These are phyloP conservation scores for Caenorhabditis wallacei DNA, from an alignment of 2,888 invertebrate species.

Conservation along the genomic window DNA sequence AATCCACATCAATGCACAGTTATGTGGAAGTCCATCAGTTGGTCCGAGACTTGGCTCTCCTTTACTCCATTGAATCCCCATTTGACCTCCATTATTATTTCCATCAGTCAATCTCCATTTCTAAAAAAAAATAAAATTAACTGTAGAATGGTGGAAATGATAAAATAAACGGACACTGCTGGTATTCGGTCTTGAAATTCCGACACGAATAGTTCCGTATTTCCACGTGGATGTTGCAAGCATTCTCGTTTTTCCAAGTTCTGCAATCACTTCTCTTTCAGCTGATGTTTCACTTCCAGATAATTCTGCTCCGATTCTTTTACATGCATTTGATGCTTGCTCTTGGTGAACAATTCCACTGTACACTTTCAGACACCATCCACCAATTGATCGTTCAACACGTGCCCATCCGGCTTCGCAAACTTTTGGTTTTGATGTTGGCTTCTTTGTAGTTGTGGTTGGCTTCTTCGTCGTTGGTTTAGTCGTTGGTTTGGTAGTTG, in stretches of 20 bases:
- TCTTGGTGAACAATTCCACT: constrained; percentile 5
- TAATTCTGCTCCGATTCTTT: constrained; percentile 1
- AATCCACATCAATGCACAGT: constrained; percentile 12
- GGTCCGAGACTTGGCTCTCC: background rate
- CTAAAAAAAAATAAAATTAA: background rate
- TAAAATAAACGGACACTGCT: background rate
- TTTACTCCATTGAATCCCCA: background rate
- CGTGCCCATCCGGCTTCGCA: constrained; percentile 22
- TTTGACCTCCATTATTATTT: background rate
- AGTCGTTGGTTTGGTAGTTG: background rate
- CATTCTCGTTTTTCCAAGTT: constrained; percentile 2
- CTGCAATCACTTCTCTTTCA: constrained; percentile 15
- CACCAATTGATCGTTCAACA: constrained; percentile 4
- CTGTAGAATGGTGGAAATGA: background rate
- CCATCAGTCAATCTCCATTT: background rate
- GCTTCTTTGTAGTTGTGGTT: background rate
- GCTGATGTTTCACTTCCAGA: constrained; percentile 7
- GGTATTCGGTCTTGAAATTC: background rate
- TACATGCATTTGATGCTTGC: constrained; percentile 6
- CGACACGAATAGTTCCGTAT: constrained; percentile 2
- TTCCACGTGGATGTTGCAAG: background rate
- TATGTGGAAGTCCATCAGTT: background rate
- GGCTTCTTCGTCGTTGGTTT: background rate
- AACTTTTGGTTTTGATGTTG: background rate
- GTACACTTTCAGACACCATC: constrained; percentile 22